Conservation (phyloP, 2,888 invertebrate genomes). For the Esperia sulphurella region DNA sequence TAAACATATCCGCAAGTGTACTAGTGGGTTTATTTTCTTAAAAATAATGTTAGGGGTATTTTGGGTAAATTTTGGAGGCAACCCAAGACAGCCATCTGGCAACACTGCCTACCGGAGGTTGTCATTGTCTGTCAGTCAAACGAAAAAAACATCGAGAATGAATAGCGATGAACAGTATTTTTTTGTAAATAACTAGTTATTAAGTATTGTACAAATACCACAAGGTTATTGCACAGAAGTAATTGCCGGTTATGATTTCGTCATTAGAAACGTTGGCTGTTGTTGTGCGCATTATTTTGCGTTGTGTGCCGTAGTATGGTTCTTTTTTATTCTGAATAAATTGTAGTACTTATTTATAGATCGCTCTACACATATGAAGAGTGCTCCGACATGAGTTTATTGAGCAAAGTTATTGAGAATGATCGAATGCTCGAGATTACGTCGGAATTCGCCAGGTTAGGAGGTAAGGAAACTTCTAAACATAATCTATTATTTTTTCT, state of each 20-base stretch:
- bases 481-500: too few relatives aligned
- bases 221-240: slow-evolving; percentile 18
- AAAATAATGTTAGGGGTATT: too few relatives aligned
- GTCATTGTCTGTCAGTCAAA: neutral
- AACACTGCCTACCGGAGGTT: too few relatives aligned
- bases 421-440: slow-evolving; percentile 58
- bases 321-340: neutral
- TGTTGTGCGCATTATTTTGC: slow-evolving; percentile 10
- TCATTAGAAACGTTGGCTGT: slow-evolving; percentile 12
- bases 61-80: too few relatives aligned
- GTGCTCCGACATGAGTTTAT: slow-evolving; percentile 38
- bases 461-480: slow-evolving; percentile 45
- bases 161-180: neutral
- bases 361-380: slow-evolving; percentile 15
- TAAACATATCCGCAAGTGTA: too few relatives aligned
- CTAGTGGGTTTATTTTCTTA: too few relatives aligned
- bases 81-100: too few relatives aligned
- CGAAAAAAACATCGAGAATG: neutral
- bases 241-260: slow-evolving; percentile 20
- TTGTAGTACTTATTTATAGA: neutral
- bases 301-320: neutral
- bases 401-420: slow-evolving; percentile 61
- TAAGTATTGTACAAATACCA: slow-evolving; percentile 11
- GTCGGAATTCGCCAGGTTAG: slow-evolving; percentile 61
- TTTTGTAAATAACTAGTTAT: slow-evolving; percentile 6